Evolutionary conservation across 1,140 invertebrate genomes (phyloP), one percentile per base, ranked within the genome.

Genomic region (Musca domestica): DNA sequence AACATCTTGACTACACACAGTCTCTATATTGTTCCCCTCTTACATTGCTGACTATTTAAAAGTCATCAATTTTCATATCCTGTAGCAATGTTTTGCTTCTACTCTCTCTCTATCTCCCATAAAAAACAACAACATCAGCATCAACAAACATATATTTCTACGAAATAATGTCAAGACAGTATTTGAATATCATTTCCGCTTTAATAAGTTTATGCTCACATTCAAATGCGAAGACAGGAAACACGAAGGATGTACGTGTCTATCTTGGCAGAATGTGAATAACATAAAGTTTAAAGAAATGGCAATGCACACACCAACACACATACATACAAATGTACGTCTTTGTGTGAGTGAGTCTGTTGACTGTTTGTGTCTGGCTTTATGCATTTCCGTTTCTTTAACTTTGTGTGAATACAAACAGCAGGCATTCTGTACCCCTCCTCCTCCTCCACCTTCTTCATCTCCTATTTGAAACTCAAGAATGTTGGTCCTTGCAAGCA

Each of bases 141-240:
- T 0, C n/a, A 51, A 51, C 48, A 51, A 19, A 20, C n/a, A 41
- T 12, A 12, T 41, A 41, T 41, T 41, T 41, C 34, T 41, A 10
- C 34, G 34, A 12, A 41, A 41, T 41, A 41, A 41, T 41, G 34
- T 41, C 34, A 41, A 41, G 34, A 5, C 4, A 41, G 56, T 12
- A 61, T 61, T 61, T 61, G 56, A n/a, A 61, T 61, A 61, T 61
- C 27, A 61, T 61, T 61, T 61, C 56, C 56, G 56, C 56, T 61
- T 61, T 34, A 17, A 27, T 15, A 51, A 17, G 17, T 51, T 51
- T 51, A 51, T 22, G 12, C 48, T 51, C n/a, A 51, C 48, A 51
- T 19, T 19, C 48, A 51, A 51, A 51, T 19, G 17, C 20, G 20
- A 19, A 19, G 2, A 22, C 17, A 51, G 48, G 12, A 51, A 20